Base-by-base conservation (phyloP, 2,113 vertebrate species). In the Paradoxurus hermaphroditus region DNA sequence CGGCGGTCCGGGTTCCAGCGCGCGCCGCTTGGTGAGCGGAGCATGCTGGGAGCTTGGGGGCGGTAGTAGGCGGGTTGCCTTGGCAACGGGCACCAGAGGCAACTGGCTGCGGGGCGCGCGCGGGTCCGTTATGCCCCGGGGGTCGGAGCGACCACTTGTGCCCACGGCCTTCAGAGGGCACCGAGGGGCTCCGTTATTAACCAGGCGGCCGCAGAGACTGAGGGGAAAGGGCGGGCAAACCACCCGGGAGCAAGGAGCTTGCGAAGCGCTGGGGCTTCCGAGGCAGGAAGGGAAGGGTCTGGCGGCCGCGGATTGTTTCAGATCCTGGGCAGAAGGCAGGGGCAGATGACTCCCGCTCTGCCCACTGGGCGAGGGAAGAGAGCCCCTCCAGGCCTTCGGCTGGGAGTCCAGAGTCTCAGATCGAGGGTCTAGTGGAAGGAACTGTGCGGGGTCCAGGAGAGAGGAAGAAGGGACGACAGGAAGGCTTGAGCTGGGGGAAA, bases 91-190 rank as follows among this genome's bases (percentile, higher is more conserved):
- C 63, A 4, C 25, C 10, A 0, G 39, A 0, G 16, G 7, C 25
- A 11, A 13, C 31, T 0, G 18, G 12, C 6, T 1, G 31, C 21
- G 0, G 0, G 3, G 62, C 18, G 5, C 2, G 7, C 7, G 3
- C 25, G 0, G 10, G 12, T 49, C 93, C 0, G 88, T 94, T 96
- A 41, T 0, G 16, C 53, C 16, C 7, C 0, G 2, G 46, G 18
- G 68, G 16, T 19, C 15, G 1, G 16, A 12, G 15, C 11, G 1
- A 53, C n/a, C 70, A 0, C 5, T 27, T 27, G 34, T 12, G 39
- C 31, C 36, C 59, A 0, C 23, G 41, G 41, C 9, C 13, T 9
- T 16, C 10, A 0, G 34, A 62, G 65, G 31, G 86, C 19, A 34
- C 8, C 1, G 9, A 36, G 23, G 63, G 39, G 5, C 39, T 51